Base-by-base conservation (phyloP, 2,888 invertebrate genomes). In the Acanthococcus lagerstroemiae region DNA sequence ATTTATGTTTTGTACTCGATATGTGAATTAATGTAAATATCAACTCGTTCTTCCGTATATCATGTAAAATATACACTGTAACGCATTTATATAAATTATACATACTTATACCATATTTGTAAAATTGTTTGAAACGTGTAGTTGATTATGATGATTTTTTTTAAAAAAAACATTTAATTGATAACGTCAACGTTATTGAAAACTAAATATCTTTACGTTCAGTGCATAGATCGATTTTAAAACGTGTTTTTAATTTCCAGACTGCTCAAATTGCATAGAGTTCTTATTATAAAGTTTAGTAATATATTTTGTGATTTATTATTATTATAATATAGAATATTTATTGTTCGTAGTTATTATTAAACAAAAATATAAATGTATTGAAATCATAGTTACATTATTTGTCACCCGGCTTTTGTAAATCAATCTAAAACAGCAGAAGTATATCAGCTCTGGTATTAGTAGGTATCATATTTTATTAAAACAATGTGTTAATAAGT, bases 271-370 rank as follows among this genome's bases (percentile, higher is more conserved):
- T 58, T 48, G 46, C 58, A 48, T 58, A 58, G 58, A 58, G 46
- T 58, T 58, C 58, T 58, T n/a, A n/a, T 26, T 37, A 58, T 58
- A 58, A 58, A 44, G 46, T 58, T 46, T 58, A 58, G 58, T 46
- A 45, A 58, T 58, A 58, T 58, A 45, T 58, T 58, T 58, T 58
- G 58, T 58, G 58, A 58, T 58, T 58, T 58, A 58, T 58, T 58
- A 58, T 58, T 44, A 58, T 58, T n/a, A n/a, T n/a, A n/a, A n/a
- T 58, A 58, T 48, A 58, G 46, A 58, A 48, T 48, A 48, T 58
- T 58, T 48, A 48, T 58, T 58, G 58, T 58, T 58, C 48, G 58
- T 58, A 58, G 58, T 58, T 45, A 44, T 58, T 21, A 58, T 58
- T 58, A 58, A 58, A 26, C 46, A 24, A 58, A 45, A 58, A 58